phyloP scores from a whole-genome alignment of 2,797 vertebrate genomes.

The Esox lucius region DNA sequence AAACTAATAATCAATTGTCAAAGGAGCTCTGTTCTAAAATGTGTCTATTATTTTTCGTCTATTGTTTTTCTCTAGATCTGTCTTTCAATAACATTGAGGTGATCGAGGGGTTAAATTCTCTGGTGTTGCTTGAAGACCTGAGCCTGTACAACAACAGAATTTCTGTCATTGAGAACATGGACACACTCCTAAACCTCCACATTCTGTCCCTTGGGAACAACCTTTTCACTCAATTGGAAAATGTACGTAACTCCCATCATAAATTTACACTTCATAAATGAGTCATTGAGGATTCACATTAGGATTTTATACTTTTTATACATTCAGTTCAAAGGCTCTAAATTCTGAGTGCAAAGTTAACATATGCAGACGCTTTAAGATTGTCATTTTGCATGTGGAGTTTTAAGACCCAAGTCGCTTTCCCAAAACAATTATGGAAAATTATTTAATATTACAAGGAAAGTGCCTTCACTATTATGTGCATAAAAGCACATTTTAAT shows the following conservation, averaged over 20 bases:
- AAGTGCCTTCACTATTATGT: no score
- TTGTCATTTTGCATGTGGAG: no score
- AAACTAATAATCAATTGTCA: neutral
- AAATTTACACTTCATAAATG: neutral
- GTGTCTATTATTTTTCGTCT: neutral
- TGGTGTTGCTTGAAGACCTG: constrained; percentile 85
- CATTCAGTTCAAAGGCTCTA: no score
- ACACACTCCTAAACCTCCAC: constrained; percentile 78
- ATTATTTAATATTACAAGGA: no score
- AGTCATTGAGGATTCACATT: neutral
- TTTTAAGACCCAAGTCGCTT: no score
- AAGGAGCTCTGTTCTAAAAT: neutral
- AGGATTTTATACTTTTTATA: neutral
- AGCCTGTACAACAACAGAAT: constrained; percentile 87
- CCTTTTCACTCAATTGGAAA: constrained; percentile 71
- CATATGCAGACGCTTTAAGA: no score
- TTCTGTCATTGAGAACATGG: constrained; percentile 84
- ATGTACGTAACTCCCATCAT: constrained; percentile 71
- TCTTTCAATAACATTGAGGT: constrained; percentile 91
- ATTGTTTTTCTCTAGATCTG: constrained; percentile 74
- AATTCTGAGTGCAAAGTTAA: no score
- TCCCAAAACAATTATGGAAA: no score
- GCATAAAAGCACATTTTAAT: no score
- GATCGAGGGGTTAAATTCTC: constrained; percentile 84
- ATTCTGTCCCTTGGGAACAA: constrained; percentile 86